phyloP scores from a whole-genome alignment of 2,888 invertebrate species.

The Entomobrya multifasciata region DNA sequence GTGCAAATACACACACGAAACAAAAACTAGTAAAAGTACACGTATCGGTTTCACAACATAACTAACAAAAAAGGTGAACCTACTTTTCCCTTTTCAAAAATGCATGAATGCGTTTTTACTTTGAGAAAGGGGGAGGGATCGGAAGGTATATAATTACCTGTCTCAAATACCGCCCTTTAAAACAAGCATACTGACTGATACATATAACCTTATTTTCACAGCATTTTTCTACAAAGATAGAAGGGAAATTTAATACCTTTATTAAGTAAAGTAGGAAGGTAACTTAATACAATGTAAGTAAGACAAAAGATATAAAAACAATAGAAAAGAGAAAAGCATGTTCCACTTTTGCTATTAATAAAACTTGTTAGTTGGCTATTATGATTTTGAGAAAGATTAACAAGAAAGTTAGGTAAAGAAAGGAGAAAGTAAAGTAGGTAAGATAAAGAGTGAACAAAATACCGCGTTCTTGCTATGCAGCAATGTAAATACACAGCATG shows the following conservation, averaged over 20 bases:
- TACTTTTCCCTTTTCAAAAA: conserved; percentile 33
- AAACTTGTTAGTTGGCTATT: not conserved
- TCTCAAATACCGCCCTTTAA: too few species aligned
- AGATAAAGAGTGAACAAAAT: not conserved
- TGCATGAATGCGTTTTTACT: not conserved
- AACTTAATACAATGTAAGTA: too few species aligned
- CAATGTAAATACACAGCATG: not conserved
- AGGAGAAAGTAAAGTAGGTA: not conserved
- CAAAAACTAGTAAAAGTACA: not conserved
- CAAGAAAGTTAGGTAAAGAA: too few species aligned
- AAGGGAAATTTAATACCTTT: too few species aligned
- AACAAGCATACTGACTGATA: too few species aligned
- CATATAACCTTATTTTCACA: too few species aligned
- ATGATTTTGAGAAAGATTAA: not conserved
- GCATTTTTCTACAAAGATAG: too few species aligned
- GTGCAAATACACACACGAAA: not conserved
- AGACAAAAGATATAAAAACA: not conserved
- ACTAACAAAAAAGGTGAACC: not conserved
- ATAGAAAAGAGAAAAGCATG: not conserved
- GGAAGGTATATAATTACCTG: not conserved
- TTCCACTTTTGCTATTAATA: not conserved
- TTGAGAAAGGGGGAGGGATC: not conserved
- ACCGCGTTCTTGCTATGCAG: not conserved
- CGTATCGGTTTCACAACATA: too few species aligned
- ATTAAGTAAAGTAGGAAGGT: too few species aligned